phyloP scores from a whole-genome alignment of 2,888 invertebrate genomes.

The Sialis lutaria region DNA sequence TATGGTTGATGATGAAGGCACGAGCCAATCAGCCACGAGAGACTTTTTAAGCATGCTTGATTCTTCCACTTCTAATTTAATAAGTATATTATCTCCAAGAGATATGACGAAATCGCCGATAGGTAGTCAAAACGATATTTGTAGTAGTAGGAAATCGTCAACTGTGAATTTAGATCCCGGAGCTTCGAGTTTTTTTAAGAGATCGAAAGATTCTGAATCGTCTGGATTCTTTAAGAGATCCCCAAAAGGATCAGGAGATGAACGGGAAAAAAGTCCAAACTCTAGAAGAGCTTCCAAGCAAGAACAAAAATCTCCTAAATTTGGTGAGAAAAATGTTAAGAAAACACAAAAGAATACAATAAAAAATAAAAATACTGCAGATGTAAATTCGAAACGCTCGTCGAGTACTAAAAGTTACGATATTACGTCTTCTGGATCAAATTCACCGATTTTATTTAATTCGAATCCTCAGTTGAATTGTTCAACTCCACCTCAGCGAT shows the following conservation, averaged over 20 bases:
- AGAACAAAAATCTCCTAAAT: not conserved
- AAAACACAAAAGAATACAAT: not conserved
- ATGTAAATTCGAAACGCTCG: not conserved
- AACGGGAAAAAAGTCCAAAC: not conserved
- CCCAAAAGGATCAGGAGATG: not conserved
- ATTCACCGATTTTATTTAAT: not conserved
- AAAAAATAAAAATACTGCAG: not conserved
- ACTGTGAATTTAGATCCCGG: not conserved
- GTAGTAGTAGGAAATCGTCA: not conserved
- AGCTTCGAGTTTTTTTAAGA: not conserved
- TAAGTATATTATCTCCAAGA: too few relatives aligned
- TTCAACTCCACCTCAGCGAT: not conserved
- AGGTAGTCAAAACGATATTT: conserved; percentile 3
- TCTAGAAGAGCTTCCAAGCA: not conserved
- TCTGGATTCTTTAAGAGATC: conserved; percentile 1
- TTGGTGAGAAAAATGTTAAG: not conserved
- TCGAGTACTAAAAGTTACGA: not conserved
- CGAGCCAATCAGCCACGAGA: too few relatives aligned
- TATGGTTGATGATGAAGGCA: too few relatives aligned
- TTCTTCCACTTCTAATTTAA: too few relatives aligned
- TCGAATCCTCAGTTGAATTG: not conserved
- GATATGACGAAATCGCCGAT: conserved; percentile 4
- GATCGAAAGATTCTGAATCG: not conserved
- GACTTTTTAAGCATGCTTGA: too few relatives aligned
- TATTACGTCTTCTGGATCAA: not conserved